phyloP scores from a whole-genome alignment of 2,888 invertebrate genomes.

The Drosophila niveifrons region DNA sequence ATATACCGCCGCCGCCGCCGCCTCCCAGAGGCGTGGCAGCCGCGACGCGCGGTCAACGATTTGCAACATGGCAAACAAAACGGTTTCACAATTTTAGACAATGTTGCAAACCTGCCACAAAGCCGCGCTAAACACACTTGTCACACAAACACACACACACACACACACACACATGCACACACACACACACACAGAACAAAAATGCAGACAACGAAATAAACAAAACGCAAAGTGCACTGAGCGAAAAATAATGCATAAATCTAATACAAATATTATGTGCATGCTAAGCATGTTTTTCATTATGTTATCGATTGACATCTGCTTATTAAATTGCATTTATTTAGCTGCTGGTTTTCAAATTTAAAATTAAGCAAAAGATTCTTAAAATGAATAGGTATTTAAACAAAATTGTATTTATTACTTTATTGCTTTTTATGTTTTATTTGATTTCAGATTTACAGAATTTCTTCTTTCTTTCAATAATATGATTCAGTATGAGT shows the following conservation, averaged over 20 bases:
- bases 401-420: too few species aligned
- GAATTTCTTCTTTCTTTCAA: too few species aligned
- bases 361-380: too few species aligned
- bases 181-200: constrained; percentile 3
- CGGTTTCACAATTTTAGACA: constrained; percentile 50
- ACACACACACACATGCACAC: constrained; percentile 2
- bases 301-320: background rate
- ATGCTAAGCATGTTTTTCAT: background rate
- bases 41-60: constrained; percentile 42
- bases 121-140: constrained; percentile 11
- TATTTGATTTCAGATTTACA: too few species aligned
- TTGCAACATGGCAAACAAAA: constrained; percentile 59
- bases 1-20: constrained; percentile 32
- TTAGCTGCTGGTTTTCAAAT: too few species aligned
- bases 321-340: too few species aligned
- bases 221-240: constrained; percentile 11
- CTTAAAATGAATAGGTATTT: too few species aligned
- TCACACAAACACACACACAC: background rate
- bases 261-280: background rate
- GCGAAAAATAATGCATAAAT: background rate
- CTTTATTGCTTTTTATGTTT: too few species aligned
- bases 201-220: constrained; percentile 15
- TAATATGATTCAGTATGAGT: too few species aligned
- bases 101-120: constrained; percentile 42
- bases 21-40: constrained; percentile 30